Evolutionary conservation across 2,797 vertebrate species (phyloP).

Genomic region (Cynopterus sphinx): DNA sequence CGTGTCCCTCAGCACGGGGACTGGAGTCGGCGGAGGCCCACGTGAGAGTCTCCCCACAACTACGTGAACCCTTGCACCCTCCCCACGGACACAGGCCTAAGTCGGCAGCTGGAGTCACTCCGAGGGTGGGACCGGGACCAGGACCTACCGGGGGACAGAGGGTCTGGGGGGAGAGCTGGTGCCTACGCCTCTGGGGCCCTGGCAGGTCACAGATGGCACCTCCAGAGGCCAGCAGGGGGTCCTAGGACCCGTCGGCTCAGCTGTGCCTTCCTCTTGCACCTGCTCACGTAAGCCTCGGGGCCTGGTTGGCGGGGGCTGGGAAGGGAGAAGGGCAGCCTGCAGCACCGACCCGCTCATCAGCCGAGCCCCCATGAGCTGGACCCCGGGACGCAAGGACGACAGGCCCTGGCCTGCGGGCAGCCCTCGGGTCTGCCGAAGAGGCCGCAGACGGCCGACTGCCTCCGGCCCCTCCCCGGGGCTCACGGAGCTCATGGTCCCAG

Average conservation of each 20-base stretch:
- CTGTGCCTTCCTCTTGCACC: neutral
- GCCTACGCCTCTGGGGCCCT: neutral
- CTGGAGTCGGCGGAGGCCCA: neutral
- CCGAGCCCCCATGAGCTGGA: neutral
- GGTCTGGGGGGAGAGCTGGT: neutral
- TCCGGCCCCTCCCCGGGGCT: neutral
- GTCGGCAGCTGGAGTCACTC: neutral
- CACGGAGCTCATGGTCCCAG: rapidly evolving
- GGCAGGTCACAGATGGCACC: neutral
- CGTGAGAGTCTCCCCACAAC: rapidly evolving
- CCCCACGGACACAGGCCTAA: neutral
- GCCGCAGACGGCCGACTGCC: neutral
- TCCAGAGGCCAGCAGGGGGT: neutral
- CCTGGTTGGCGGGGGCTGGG: neutral
- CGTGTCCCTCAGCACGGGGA: neutral
- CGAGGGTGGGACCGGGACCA: no score
- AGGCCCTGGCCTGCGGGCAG: neutral
- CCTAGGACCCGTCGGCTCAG: neutral
- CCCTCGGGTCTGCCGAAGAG: neutral
- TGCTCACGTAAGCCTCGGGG: neutral
- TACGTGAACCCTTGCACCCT: neutral
- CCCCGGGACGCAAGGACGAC: neutral
- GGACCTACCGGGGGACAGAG: neutral
- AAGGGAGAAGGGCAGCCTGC: no score
- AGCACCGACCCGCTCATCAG: no score